Evolutionary conservation across 1,140 invertebrate species (phyloP), one percentile per base, ranked within the genome.

Genomic region (Drosophila asahinai): DNA sequence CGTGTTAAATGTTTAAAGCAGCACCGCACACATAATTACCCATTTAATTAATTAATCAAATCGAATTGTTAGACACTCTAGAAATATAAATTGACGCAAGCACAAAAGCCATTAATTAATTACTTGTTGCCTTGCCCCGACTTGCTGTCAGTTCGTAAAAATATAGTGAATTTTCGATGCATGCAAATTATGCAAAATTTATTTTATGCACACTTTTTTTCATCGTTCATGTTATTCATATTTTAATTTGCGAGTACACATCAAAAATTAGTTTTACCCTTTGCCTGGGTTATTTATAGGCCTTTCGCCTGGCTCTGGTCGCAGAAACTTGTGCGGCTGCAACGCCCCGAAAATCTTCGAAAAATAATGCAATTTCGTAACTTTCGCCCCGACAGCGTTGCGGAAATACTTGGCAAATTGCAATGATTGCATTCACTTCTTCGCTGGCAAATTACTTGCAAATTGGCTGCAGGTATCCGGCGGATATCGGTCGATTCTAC

Each of bases 271-370:
- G 62, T 58, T 64, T 51, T 66, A 81, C 81, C 84, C 86, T 78
- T 80, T 45, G 63, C 58, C 65, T 30, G 64, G 47, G 51, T 36
- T 87, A 87, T 87, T 90, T 84, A 84, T 87, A 87, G 84, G 62
- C 63, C 57, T 60, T 64, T 67, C 54, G 66, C 22, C 52, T 78
- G 78, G 76, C 51, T 68, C 77, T 87, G 65, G 64, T 55, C 58
- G 66, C 25, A 54, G 72, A 79, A 58, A 61, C 54, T 67, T 59
- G 8, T 62, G 60, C 11, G 30, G 58, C 45, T 77, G 78, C 64
- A 77, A 27, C 38, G 59, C 66, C 61, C 54, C 59, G 52, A 72
- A 51, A 73, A 52, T 74, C 30, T 15, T 27, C 22, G 40, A 40
- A 40, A 38, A 27, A 27, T 12, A 63, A 63, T 63, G 54, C 42